Evolutionary conservation across 2,113 vertebrate species (phyloP).

Genomic region (Pyxicephalus adspersus): DNA sequence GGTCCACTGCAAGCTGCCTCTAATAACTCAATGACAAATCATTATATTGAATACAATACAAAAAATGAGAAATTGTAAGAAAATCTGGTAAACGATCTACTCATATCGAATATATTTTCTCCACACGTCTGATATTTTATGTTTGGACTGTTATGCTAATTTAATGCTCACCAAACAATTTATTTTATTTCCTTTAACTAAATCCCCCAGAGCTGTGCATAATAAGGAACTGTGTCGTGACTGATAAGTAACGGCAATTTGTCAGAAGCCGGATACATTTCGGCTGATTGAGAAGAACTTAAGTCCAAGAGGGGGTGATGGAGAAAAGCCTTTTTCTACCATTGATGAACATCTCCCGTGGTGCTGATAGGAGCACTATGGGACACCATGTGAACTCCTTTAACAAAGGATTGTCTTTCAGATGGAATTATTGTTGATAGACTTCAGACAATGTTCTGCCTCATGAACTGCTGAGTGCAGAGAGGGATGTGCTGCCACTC

Average conservation of each 20-base stretch:
- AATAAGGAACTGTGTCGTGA: conserved; percentile 24
- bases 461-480: conserved; percentile 49
- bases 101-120: conserved; percentile 5
- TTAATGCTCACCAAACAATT: conserved; percentile 18
- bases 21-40: too few species aligned
- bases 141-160: conserved; percentile 38
- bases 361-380: conserved; percentile 15
- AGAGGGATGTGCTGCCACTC: background rate
- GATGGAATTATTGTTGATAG: conserved; percentile 52
- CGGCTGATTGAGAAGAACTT: conserved; percentile 11
- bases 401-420: conserved; percentile 53
- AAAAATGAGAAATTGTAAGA: too few species aligned
- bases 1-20: too few species aligned
- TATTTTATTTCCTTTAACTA: conserved; percentile 1
- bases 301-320: conserved; percentile 6
- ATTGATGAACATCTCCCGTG: conserved; percentile 17
- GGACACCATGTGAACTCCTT: conserved; percentile 25
- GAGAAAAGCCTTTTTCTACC: conserved; percentile 21
- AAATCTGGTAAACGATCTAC: too few species aligned
- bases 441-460: conserved; percentile 53
- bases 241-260: conserved; percentile 41
- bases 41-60: too few species aligned
- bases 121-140: background rate
- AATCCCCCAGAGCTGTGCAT: conserved; percentile 21
- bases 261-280: conserved; percentile 40